Conservation (phyloP, 2,888 invertebrate genomes). For the Esperia sulphurella region DNA sequence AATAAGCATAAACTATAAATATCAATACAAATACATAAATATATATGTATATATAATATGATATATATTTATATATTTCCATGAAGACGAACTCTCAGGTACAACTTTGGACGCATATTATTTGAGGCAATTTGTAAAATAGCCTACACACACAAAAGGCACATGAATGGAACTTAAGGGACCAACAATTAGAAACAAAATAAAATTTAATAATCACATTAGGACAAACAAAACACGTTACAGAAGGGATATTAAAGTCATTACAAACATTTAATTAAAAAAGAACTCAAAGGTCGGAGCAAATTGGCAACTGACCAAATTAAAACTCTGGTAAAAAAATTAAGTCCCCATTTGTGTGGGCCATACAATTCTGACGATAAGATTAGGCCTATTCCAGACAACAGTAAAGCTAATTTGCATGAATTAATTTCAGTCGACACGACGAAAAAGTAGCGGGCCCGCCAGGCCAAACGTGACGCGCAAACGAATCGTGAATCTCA, state of each 20-base stretch:
- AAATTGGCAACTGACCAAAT: constrained; percentile 8
- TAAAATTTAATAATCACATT: not conserved
- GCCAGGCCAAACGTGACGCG: constrained; percentile 40
- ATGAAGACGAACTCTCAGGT: too few species aligned
- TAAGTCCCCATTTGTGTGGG: constrained; percentile 10
- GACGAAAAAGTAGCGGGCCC: constrained; percentile 43
- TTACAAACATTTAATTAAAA: constrained; percentile 1
- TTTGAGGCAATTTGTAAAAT: not conserved
- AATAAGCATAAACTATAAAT: too few species aligned
- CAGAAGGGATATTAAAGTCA: not conserved
- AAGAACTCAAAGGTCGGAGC: not conserved
- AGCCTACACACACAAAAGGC: not conserved
- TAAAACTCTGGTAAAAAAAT: constrained; percentile 10
- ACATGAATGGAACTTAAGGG: not conserved
- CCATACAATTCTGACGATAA: constrained; percentile 33
- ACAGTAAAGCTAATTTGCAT: constrained; percentile 53
- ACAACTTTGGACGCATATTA: too few species aligned
- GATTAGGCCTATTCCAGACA: constrained; percentile 56
- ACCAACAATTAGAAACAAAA: not conserved
- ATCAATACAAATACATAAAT: too few species aligned
- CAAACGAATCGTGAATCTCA: constrained; percentile 38
- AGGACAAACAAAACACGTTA: not conserved
- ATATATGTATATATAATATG: too few species aligned
- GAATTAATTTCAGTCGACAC: constrained; percentile 56
- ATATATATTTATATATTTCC: too few species aligned